Percentiles rank a stretch among this genome's conserved stretches.
These are phyloP conservation scores for Tympanoctomys barrerae DNA, from an alignment of 2,797 vertebrate genomes.

Conservation along the genomic window DNA sequence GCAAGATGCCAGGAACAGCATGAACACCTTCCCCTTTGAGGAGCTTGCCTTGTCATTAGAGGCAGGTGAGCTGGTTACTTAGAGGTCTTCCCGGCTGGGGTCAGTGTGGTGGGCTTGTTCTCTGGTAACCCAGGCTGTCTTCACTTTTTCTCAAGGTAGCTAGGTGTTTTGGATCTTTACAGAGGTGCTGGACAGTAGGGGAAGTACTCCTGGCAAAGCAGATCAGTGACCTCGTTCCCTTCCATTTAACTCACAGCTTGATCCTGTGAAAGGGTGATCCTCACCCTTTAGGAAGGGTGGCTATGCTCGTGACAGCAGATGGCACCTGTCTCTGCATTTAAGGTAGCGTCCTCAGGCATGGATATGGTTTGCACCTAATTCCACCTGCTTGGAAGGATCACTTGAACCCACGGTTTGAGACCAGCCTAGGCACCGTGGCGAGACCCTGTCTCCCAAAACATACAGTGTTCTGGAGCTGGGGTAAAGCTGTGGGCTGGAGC, in stretches of 20 bases:
- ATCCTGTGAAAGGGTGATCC: too few relatives aligned
- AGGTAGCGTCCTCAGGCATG: not conserved
- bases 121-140: not conserved
- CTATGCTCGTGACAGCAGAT: not conserved
- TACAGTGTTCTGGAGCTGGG: not conserved
- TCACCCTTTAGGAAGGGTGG: rapidly evolving
- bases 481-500: not conserved
- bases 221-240: rapidly evolving
- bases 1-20: rapidly evolving
- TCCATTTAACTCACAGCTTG: rapidly evolving
- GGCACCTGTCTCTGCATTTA: not conserved
- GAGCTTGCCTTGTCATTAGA: not conserved
- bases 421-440: not conserved
- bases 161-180: not conserved
- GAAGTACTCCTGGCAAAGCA: not conserved
- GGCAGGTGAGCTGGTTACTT: not conserved
- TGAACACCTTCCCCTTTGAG: not conserved
- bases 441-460: not conserved
- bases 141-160: not conserved
- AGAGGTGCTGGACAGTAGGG: rapidly evolving
- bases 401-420: not conserved
- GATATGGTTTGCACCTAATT: too few relatives aligned
- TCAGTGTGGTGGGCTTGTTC: not conserved
- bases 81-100: not conserved
- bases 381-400: not conserved